Base-by-base conservation (phyloP, 92 coral and sea anemone genomes). In the Phenganax stokvisi region DNA sequence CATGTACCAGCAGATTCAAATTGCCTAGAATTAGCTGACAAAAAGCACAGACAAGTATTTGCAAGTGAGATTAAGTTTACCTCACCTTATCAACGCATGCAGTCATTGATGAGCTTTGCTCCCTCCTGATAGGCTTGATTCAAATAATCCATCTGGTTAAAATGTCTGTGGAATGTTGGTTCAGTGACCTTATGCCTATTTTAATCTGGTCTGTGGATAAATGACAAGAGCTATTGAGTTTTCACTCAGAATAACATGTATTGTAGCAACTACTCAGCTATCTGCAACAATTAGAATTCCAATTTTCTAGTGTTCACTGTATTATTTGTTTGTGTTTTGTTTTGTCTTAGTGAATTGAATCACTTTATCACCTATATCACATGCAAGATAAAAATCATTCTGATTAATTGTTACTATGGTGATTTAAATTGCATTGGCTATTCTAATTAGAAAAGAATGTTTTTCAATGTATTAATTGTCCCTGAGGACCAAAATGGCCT, bases 141-240 rank as follows among this genome's bases (percentile, higher is more conserved):
- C 71, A 17, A 10, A 15, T 15, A 10, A 10, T 17, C 11, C 71
- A 75, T 75, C 29, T 73, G 20, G 67, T 1, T 15, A 16, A 75
- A 75, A 65, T 56, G 80, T 75, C 63, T 56, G 51, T 9, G 80
- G 80, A 75, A 75, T 75, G 80, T 56, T 5, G 17, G 2, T n/a
- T 57, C 17, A 30, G 9, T 75, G 63, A 75, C 63, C 61, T 54
- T 8, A 27, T 56, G 28, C 57, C 29, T 55, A 44, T 29, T 51
- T 51, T n/a, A n/a, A 15, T 75, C 80, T 75, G 62, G 80, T 7
- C 37, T 0, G 9, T 17, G 27, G 54, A 53, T 29, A 10, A 12
- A 68, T 28, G 53, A 20, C 52, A 4, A 10, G 10, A 30, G 73
- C 6, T 4, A 68, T 68, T 30, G 8, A 68, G 73, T 68, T 30